These are phyloP conservation scores for Propithecus perrieri DNA, from an alignment of 2,797 vertebrate genomes.

Conservation along the genomic window DNA sequence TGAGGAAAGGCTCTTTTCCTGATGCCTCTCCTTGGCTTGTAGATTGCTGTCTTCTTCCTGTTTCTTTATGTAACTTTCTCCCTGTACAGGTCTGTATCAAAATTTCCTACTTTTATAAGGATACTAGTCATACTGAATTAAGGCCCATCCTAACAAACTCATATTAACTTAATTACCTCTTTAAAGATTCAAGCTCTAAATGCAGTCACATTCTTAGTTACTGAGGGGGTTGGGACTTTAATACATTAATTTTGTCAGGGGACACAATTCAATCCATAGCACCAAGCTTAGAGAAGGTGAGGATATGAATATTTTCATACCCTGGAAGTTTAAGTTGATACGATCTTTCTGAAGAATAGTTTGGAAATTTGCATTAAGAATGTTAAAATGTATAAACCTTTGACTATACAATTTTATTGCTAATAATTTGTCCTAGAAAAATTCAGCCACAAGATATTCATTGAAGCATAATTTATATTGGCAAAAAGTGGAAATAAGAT, in stretches of 20 bases:
- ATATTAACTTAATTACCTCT: not conserved
- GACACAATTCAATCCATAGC: not conserved
- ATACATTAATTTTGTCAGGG: not conserved
- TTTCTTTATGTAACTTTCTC: no score
- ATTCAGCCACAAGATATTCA: not conserved
- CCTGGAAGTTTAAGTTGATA: not conserved
- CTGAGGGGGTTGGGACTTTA: not conserved
- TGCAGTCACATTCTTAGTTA: not conserved
- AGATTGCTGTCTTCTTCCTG: not conserved
- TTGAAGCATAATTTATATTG: not conserved
- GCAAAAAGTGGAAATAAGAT: not conserved
- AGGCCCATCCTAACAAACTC: not conserved
- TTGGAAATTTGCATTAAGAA: not conserved
- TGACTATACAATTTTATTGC: not conserved
- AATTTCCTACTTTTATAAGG: not conserved
- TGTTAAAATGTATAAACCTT: not conserved
- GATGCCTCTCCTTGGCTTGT: fast-evolving
- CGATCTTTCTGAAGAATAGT: not conserved
- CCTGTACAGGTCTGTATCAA: not conserved
- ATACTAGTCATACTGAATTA: not conserved
- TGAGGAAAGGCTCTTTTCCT: not conserved
- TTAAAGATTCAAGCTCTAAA: not conserved
- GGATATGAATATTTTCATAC: not conserved
- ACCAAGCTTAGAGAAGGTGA: not conserved
- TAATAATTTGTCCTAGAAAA: not conserved